Base-by-base conservation (phyloP, 2,888 invertebrate genomes). In the Sthenelais limicola region DNA sequence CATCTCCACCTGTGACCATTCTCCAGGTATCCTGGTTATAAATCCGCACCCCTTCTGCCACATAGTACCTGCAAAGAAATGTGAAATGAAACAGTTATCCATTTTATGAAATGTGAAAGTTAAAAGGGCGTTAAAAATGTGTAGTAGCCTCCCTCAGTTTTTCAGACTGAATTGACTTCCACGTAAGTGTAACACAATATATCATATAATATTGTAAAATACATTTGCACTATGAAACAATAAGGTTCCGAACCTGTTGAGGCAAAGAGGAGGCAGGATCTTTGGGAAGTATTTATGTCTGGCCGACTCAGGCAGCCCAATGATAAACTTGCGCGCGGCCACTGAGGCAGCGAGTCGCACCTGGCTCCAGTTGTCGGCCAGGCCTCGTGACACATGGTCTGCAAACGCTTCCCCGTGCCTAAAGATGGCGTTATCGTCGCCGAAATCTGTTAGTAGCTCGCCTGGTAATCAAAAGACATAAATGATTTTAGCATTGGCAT, bases 1-100 rank as follows among this genome's bases (percentile, higher is more conserved):
- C 90, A 62, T 85, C 83, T 12, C 86, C 86, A 15, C 87, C 88
- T 12, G 89, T 88, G 21, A 90, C 85, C 76, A 84, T 86, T 54
- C 87, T 83, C 90, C 90, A 90, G 0, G 90, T 89, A 77, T 90
- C 89, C 82, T 90, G 90, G 26, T 90, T 89, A 80, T 90, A 90
- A 32, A 90, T 86, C 32, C 90, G 82, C 3, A 90, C 90, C 30
- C 90, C 90, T 79, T 90, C 90, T 33, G 90, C 90, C 35, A 90
- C 86, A 80, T 90, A 90, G 79, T 90, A 90, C 76, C 90, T 90
- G 79, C 7, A 38, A 12, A 30, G 9, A 58, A 58, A 58, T 12
- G 12, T 12, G 21, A 12, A 28, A n/a, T n/a, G n/a, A n/a, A n/a
- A n/a, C n/a, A n/a, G n/a, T n/a, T n/a, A n/a, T n/a, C n/a, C n/a